Conservation (phyloP, 2,797 vertebrate genomes). For the Masticophis lateralis region DNA sequence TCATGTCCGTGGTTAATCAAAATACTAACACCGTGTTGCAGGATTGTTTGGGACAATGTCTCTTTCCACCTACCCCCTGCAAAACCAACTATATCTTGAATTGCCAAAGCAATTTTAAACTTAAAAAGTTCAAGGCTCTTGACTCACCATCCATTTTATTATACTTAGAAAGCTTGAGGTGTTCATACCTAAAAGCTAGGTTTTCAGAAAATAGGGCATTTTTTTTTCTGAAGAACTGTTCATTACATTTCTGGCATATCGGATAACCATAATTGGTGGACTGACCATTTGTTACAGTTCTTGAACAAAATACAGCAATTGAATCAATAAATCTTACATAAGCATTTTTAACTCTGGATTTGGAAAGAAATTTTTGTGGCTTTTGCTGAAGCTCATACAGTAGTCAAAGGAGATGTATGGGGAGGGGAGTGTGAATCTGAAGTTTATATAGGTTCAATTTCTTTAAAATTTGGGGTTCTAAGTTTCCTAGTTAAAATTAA, state of each 20-base stretch:
- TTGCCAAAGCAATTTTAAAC: background rate
- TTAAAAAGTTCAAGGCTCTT: background rate
- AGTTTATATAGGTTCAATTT: background rate
- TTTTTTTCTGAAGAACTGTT: conserved; percentile 6
- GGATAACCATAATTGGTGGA: conserved; percentile 6
- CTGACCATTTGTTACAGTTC: background rate
- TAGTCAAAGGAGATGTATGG: background rate
- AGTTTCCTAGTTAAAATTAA: background rate
- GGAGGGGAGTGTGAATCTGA: background rate
- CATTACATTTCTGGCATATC: background rate
- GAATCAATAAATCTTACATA: background rate
- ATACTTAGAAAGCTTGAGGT: background rate
- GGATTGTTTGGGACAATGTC: background rate
- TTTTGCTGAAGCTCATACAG: background rate
- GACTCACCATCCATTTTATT: background rate
- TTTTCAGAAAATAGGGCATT: background rate
- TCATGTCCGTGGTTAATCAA: background rate
- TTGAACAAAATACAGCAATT: background rate
- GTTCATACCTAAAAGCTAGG: background rate
- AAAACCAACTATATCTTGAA: conserved; percentile 5
- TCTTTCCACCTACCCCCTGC: background rate
- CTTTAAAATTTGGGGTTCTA: background rate
- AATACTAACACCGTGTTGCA: background rate
- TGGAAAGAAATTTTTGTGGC: conserved; percentile 8
- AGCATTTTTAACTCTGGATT: conserved; percentile 12